Conservation (phyloP, 2,113 vertebrate species). For the Struthio camelus region DNA sequence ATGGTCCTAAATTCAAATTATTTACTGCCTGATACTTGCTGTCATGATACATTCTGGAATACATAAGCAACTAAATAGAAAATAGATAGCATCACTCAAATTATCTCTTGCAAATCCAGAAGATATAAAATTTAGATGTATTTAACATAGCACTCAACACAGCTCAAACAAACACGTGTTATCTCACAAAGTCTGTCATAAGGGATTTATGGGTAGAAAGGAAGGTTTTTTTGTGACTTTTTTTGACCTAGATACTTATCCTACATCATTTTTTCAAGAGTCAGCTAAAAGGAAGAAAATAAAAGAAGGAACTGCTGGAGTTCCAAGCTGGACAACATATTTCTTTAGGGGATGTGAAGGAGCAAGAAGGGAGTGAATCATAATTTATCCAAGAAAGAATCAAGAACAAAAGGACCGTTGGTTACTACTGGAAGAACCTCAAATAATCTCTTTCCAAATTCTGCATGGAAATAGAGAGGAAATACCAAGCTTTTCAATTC, state of each 20-base stretch:
- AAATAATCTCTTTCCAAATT: not conserved
- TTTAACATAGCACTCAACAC: not conserved
- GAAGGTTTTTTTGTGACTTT: rapidly evolving
- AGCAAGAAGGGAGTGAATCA: not conserved
- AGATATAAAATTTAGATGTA: not conserved
- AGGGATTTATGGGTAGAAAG: not conserved
- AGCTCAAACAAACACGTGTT: not conserved
- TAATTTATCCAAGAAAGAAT: not conserved
- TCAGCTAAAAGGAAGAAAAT: not conserved
- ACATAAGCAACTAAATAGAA: not conserved
- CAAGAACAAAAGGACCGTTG: not conserved
- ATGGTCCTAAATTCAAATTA: not conserved
- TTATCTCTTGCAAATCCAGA: not conserved
- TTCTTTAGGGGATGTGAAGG: not conserved
- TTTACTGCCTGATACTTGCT: not conserved
- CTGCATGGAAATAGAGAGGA: not conserved
- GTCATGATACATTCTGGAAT: not conserved
- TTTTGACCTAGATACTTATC: not conserved
- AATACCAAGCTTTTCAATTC: not conserved
- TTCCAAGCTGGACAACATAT: not conserved
- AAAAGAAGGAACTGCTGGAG: not conserved
- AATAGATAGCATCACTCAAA: not conserved
- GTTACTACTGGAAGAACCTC: not conserved
- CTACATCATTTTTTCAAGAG: rapidly evolving
- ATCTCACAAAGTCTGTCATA: not conserved